A percentile compares a stretch with the other conserved stretches of the same genome.
Evolutionary conservation across 2,888 invertebrate species (phyloP).

Genomic region (Cryptophagus acutangulus): DNA sequence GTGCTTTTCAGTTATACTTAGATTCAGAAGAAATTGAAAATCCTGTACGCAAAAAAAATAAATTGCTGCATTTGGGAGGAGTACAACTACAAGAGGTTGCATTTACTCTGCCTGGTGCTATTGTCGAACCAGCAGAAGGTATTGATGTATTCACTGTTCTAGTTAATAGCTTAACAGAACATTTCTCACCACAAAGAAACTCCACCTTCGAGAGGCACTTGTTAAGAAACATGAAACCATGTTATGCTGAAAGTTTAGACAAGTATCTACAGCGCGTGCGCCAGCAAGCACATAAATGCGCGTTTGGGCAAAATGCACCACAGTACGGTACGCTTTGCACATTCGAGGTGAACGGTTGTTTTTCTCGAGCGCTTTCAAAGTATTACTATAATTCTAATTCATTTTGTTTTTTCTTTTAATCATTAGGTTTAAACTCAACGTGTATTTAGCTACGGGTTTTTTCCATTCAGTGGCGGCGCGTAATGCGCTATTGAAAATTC

Average conservation of each 20-base stretch:
- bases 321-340: too few relatives aligned
- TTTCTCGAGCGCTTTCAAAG: too few relatives aligned
- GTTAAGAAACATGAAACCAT: slow-evolving; percentile 27
- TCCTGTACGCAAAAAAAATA: slow-evolving; percentile 25
- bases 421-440: too few relatives aligned
- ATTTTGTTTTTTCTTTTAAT: too few relatives aligned
- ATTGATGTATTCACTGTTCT: slow-evolving; percentile 29
- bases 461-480: too few relatives aligned
- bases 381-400: too few relatives aligned
- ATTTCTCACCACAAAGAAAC: slow-evolving; percentile 34
- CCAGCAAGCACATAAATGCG: slow-evolving; percentile 33
- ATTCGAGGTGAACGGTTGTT: too few relatives aligned
- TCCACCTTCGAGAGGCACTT: slow-evolving; percentile 36
- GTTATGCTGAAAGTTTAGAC: slow-evolving; percentile 31
- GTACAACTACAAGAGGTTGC: slow-evolving; percentile 30
- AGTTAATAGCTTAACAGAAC: slow-evolving; percentile 26
- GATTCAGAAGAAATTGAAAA: slow-evolving; percentile 28
- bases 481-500: too few relatives aligned
- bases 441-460: too few relatives aligned
- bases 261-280: slow-evolving; percentile 32
- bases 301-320: too few relatives aligned
- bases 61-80: slow-evolving; percentile 31
- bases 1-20: slow-evolving; percentile 28
- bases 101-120: slow-evolving; percentile 29
- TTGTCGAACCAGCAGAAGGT: slow-evolving; percentile 16